Conservation (phyloP, 2,888 invertebrate genomes). For the Himalopsyche tibetana region DNA sequence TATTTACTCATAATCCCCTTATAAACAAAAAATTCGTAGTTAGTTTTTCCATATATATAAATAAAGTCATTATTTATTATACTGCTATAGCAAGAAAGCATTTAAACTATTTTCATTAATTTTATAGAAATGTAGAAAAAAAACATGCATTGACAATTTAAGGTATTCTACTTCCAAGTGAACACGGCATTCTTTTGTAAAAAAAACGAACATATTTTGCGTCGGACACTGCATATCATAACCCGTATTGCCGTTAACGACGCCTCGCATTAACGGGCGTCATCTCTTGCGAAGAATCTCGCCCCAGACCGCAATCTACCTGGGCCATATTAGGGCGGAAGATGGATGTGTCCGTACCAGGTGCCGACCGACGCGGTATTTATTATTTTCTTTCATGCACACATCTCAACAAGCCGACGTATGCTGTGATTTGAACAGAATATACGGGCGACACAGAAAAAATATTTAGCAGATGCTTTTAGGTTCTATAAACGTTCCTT, state of each 20-base stretch:
- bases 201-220: background rate
- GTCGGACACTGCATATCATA: slow-evolving; percentile 9
- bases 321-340: slow-evolving; percentile 58
- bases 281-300: slow-evolving; percentile 38
- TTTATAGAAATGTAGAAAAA: too few species aligned
- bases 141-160: too few species aligned
- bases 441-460: slow-evolving; percentile 18
- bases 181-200: too few species aligned
- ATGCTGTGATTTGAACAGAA: slow-evolving; percentile 55
- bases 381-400: slow-evolving; percentile 58
- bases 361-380: slow-evolving; percentile 60
- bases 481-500: background rate
- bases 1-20: too few species aligned
- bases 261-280: slow-evolving; percentile 58
- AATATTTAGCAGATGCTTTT: background rate
- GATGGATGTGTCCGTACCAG: slow-evolving; percentile 64
- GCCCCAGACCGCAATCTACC: slow-evolving; percentile 45
- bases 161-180: too few species aligned
- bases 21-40: too few species aligned
- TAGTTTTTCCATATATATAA: too few species aligned
- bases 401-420: slow-evolving; percentile 50
- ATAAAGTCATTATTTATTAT: too few species aligned
- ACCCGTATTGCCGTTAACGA: slow-evolving; percentile 52
- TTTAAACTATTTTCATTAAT: too few species aligned
- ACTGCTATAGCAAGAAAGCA: too few species aligned